Conservation (phyloP, 2,888 invertebrate genomes). For the Chironomus riparius region DNA sequence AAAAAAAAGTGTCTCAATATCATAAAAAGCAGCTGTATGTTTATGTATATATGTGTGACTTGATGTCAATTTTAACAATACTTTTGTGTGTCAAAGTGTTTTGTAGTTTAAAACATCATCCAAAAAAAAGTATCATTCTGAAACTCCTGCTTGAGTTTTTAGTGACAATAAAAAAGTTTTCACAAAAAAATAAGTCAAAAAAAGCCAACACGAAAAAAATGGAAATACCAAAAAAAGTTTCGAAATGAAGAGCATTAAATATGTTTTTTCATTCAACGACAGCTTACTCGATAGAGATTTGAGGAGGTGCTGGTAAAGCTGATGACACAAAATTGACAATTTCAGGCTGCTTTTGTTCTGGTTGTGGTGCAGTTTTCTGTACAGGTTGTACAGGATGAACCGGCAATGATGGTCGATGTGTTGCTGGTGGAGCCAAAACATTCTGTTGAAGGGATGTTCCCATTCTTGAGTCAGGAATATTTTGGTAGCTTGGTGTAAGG, state of each 20-base stretch:
- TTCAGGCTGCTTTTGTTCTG: constrained; percentile 34
- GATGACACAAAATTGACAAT: neutral
- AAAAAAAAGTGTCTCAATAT: too few species aligned
- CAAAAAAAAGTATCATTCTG: neutral
- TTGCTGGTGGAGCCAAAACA: constrained; percentile 47
- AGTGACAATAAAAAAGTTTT: neutral
- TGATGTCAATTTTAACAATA: too few species aligned
- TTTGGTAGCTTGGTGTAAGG: constrained; percentile 41
- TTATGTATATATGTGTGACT: too few species aligned
- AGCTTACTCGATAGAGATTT: neutral
- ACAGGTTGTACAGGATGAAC: constrained; percentile 33
- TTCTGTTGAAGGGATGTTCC: constrained; percentile 48
- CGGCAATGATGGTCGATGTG: constrained; percentile 47
- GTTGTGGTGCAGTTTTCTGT: constrained; percentile 30
- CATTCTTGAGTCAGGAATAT: constrained; percentile 33
- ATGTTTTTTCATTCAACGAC: neutral
- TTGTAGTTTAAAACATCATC: neutral
- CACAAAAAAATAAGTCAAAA: neutral
- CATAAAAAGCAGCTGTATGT: too few species aligned
- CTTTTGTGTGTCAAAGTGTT: too few species aligned
- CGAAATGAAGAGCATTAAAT: neutral
- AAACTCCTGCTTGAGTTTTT: neutral
- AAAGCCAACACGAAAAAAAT: neutral
- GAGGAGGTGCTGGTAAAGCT: neutral
- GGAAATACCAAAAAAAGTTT: too few species aligned